Evolutionary conservation across 2,888 invertebrate species (phyloP), one percentile per base, ranked within the genome.

Genomic region (Argyresthia albistria): DNA sequence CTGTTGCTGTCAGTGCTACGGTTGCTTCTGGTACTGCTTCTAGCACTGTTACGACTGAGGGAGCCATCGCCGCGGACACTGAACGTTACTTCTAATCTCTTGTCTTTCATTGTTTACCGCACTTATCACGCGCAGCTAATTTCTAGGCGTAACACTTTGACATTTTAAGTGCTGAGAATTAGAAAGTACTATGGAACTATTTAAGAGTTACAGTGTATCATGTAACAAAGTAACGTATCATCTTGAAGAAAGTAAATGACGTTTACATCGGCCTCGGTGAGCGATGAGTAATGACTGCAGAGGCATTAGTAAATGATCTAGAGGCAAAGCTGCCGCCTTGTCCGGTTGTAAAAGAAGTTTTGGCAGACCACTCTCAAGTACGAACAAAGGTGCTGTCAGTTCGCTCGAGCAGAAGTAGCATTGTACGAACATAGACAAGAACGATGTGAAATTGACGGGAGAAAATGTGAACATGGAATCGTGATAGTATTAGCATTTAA

Each of bases 51-150:
- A 46, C 87, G 73, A 55, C 73, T 76, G 57, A 87, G 61, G 51
- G 87, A 82, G 58, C 86, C 82, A 56, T 88, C 88, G 43, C 87
- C 86, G 43, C 84, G 80, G 54, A 88, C 87, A 64, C 83, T 88
- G 56, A 88, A 63, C 59, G 77, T 88, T 54, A 88, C 68, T 74
- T 88, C 79, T 37, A 88, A 66, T 72, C 83, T 80, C 71, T 82
- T 84, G 61, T 87, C 80, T 73, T 76, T 87, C 87, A 87, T 87
- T 57, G 57, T 80, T 61, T 57, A 46, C 60, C 56, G 57, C 49
- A 56, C 56, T 60, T 45, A 12, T 4, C 15, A 51, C 45, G 39
- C 39, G 14, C 42, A 46, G 12, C 46, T 36, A 39, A 46, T 16
- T 51, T 46, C 45, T 46, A 53, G 55, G 59, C 55, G 63, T 61